phyloP scores from a whole-genome alignment of 2,113 vertebrate species.

The Lates calcarifer region DNA sequence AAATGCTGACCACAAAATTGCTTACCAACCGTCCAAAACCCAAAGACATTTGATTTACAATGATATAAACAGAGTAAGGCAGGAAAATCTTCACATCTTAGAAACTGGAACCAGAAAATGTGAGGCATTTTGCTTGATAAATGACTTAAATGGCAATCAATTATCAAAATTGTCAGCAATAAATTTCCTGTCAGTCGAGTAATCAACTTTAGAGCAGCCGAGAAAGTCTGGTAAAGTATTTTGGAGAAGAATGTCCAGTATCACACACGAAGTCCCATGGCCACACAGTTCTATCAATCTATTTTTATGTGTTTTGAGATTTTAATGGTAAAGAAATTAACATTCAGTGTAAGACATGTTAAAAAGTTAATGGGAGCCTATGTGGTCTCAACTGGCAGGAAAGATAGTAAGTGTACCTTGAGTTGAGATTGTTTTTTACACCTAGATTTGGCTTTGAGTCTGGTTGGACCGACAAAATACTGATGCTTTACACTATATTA shows the following conservation, averaged over 20 bases:
- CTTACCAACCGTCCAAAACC: not conserved
- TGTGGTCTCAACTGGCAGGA: not conserved
- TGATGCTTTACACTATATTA: too few species aligned
- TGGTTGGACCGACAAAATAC: not conserved
- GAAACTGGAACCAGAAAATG: not conserved
- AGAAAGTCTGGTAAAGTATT: not conserved
- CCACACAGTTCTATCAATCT: not conserved
- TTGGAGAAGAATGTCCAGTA: not conserved
- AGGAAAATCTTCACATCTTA: not conserved
- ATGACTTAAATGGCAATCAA: not conserved
- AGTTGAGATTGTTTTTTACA: not conserved
- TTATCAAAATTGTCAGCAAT: not conserved
- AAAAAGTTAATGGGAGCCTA: not conserved
- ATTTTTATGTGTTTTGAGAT: not conserved
- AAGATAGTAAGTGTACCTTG: not conserved
- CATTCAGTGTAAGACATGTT: not conserved
- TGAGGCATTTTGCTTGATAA: not conserved
- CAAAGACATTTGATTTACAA: slow-evolving; percentile 5
- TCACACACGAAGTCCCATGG: not conserved
- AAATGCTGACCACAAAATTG: slow-evolving; percentile 7
- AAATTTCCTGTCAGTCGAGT: slow-evolving; percentile 6
- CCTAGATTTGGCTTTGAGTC: too few species aligned
- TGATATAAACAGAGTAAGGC: not conserved
- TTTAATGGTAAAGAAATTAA: not conserved
- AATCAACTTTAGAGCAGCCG: slow-evolving; percentile 1